These are phyloP conservation scores for Leucophenga montana DNA, from an alignment of 2,888 invertebrate genomes.

Conservation along the genomic window DNA sequence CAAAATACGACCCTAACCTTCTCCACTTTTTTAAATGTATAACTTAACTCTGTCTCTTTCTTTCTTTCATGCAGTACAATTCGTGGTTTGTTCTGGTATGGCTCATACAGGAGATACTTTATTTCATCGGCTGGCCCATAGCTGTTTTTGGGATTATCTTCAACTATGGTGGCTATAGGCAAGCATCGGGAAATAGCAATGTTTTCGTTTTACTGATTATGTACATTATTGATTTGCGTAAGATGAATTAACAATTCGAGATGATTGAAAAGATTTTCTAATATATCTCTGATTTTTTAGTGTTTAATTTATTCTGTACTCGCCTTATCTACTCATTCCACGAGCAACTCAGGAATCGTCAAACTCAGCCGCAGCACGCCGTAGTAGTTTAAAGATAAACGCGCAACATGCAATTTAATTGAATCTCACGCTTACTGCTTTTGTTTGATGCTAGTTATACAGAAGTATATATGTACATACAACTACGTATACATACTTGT, in stretches of 20 bases:
- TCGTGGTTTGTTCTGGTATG: constrained; percentile 50
- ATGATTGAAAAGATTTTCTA: not conserved
- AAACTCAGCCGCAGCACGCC: constrained; percentile 46
- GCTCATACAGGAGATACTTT: constrained; percentile 52
- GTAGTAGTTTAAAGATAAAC: constrained; percentile 49
- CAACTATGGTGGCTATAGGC: constrained; percentile 59
- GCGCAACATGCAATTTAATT: no score
- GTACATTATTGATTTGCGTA: constrained; percentile 51
- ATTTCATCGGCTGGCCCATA: constrained; percentile 56
- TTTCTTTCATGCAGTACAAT: constrained; percentile 45
- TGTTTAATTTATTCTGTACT: constrained; percentile 47
- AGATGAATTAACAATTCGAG: constrained; percentile 30
- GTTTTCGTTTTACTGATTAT: constrained; percentile 49
- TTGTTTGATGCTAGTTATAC: no score
- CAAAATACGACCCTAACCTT: not conserved
- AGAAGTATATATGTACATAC: no score
- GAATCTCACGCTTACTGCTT: no score
- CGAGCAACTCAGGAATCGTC: constrained; percentile 53
- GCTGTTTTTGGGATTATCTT: constrained; percentile 59
- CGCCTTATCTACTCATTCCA: constrained; percentile 59
- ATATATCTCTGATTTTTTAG: constrained; percentile 36
- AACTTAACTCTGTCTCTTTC: not conserved
- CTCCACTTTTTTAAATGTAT: not conserved
- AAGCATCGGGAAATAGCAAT: constrained; percentile 43
- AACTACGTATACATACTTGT: not conserved